Percentiles rank a stretch among this genome's conserved stretches.
phyloP scores from a whole-genome alignment of 1,140 invertebrate genomes.

The Meloidogyne exigua region DNA sequence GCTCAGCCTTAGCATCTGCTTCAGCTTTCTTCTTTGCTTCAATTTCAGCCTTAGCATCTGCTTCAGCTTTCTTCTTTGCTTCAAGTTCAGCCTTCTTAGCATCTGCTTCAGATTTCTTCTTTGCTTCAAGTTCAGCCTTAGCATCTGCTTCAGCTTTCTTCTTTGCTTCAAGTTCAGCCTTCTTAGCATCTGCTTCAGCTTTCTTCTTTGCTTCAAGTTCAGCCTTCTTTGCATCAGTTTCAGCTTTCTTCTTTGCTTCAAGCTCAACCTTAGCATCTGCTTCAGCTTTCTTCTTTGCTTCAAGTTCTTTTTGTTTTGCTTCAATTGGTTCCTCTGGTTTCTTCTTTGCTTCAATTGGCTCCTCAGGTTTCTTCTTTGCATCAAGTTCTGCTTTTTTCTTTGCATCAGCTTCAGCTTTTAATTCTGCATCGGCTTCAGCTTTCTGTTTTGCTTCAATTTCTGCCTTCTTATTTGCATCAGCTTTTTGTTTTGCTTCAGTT shows the following conservation, averaged over 20 bases:
- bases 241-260: neutral
- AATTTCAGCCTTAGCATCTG: neutral
- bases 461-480: too few relatives aligned
- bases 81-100: neutral
- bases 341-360: neutral
- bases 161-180: constrained; percentile 1
- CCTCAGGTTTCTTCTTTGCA: neutral
- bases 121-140: neutral
- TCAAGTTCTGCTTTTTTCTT: too few relatives aligned
- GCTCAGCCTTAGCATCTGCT: neutral
- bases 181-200: constrained; percentile 10
- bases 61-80: neutral
- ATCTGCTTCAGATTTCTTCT: neutral
- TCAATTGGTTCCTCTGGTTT: neutral
- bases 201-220: neutral
- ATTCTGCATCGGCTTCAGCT: too few relatives aligned
- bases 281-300: too few relatives aligned
- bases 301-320: neutral
- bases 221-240: neutral
- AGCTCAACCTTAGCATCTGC: neutral
- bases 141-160: neutral
- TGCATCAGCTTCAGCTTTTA: too few relatives aligned
- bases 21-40: neutral
- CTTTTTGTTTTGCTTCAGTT: too few relatives aligned
- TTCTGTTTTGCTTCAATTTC: too few relatives aligned